Percentiles rank a stretch among this genome's conserved stretches.
Evolutionary conservation across 2,113 vertebrate species (phyloP).

Genomic region (Prochilodus magdalenae): DNA sequence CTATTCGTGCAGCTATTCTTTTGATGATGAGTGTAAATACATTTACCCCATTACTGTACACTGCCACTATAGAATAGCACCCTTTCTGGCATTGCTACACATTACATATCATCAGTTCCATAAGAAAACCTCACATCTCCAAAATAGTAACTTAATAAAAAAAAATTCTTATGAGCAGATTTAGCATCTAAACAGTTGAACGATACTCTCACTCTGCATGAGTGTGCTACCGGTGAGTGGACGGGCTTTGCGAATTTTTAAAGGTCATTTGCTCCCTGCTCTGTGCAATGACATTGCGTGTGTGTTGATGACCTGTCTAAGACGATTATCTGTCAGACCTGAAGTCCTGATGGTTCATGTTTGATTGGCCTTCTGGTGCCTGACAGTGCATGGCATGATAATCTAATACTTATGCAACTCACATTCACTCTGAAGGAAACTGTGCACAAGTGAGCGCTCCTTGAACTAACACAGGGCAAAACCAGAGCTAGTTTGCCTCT

Average conservation of each 20-base stretch:
- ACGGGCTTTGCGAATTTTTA: not conserved
- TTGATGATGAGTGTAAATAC: too few relatives aligned
- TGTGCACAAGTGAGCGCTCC: constrained; percentile 24
- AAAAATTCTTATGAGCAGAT: too few relatives aligned
- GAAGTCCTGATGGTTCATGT: not conserved
- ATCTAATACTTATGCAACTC: not conserved
- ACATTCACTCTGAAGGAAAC: constrained; percentile 12
- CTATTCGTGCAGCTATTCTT: too few relatives aligned
- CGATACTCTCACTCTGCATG: not conserved
- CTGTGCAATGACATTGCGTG: not conserved
- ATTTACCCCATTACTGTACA: too few relatives aligned
- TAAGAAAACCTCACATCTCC: too few relatives aligned
- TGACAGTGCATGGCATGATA: not conserved
- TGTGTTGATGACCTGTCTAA: not conserved
- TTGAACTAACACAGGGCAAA: constrained; percentile 16
- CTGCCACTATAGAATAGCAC: too few relatives aligned
- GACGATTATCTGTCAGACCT: constrained; percentile 19
- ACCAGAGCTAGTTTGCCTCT: constrained; percentile 19
- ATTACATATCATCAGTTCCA: too few relatives aligned
- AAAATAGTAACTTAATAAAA: too few relatives aligned
- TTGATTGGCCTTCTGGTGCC: constrained; percentile 15
- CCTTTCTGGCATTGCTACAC: too few relatives aligned
- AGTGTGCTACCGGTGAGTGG: not conserved
- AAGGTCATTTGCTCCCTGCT: not conserved
- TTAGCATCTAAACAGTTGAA: too few relatives aligned